phyloP scores from a whole-genome alignment of 2,797 vertebrate genomes.

The Gymnopithys bicolor region DNA sequence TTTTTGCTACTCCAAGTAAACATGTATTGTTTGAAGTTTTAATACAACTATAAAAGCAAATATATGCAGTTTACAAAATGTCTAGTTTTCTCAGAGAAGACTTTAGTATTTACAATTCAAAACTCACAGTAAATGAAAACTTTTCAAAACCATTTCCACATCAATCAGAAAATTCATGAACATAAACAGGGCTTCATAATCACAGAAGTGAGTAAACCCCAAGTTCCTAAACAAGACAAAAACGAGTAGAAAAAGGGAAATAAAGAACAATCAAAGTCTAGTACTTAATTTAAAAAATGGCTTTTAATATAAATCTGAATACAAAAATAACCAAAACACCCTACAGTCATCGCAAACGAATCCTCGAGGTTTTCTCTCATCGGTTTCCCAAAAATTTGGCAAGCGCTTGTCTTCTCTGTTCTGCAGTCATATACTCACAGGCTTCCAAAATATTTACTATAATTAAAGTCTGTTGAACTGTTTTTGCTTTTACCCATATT shows the following conservation, averaged over 20 bases:
- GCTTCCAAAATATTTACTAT: constrained; percentile 91
- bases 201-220: neutral
- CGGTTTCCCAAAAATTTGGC: constrained; percentile 80
- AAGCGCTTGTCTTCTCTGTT: constrained; percentile 87
- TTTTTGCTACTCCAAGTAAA: neutral
- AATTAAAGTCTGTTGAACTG: constrained; percentile 89
- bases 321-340: neutral
- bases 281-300: neutral
- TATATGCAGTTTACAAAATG: neutral
- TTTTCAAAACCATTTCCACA: neutral
- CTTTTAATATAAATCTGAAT: constrained; percentile 51
- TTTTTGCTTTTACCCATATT: constrained; percentile 89
- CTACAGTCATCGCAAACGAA: neutral
- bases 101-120: neutral
- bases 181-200: neutral
- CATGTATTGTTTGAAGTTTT: neutral
- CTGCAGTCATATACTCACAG: constrained; percentile 88
- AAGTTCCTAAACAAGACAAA: neutral
- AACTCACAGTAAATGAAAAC: neutral
- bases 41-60: neutral
- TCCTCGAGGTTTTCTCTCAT: neutral
- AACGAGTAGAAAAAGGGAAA: neutral
- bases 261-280: neutral
- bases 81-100: neutral
- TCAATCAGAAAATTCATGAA: neutral